Conservation (phyloP, 1,140 invertebrate genomes). For the Luehdorfia chinensis region DNA sequence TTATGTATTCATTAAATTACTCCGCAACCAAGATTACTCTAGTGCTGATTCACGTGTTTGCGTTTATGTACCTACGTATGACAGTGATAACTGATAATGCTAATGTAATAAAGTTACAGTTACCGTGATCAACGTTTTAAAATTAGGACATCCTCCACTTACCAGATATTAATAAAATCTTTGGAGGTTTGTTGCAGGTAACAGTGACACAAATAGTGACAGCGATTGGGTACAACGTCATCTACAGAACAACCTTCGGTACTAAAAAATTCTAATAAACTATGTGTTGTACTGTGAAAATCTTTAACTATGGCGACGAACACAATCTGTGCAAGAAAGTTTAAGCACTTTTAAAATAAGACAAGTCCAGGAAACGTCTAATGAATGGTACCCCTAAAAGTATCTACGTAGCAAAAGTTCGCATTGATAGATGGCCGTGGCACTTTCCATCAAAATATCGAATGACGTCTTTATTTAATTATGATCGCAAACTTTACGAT, state of each 20-base stretch:
- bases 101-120: conserved; percentile 1
- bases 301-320: too few relatives aligned
- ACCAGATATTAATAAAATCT: too few relatives aligned
- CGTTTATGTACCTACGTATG: background rate
- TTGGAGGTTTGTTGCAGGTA: too few relatives aligned
- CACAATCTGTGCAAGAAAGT: too few relatives aligned
- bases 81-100: conserved; percentile 6
- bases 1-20: too few relatives aligned
- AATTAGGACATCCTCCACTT: conserved; percentile 5
- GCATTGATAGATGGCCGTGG: conserved; percentile 11
- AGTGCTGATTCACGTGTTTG: background rate
- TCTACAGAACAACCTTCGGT: too few relatives aligned
- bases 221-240: too few relatives aligned
- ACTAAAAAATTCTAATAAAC: too few relatives aligned
- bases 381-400: background rate
- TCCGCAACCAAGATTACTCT: conserved; percentile 2
- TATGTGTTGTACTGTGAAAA: too few relatives aligned
- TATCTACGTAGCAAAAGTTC: conserved; percentile 8
- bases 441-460: conserved; percentile 15
- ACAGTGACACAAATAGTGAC: too few relatives aligned
- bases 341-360: background rate
- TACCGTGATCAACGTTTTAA: background rate
- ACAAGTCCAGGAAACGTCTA: background rate
- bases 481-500: too few relatives aligned
- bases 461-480: conserved; percentile 14